Evolutionary conservation across 2,113 vertebrate species (phyloP), one percentile per base, ranked within the genome.

Genomic region (Elanus axillaris): DNA sequence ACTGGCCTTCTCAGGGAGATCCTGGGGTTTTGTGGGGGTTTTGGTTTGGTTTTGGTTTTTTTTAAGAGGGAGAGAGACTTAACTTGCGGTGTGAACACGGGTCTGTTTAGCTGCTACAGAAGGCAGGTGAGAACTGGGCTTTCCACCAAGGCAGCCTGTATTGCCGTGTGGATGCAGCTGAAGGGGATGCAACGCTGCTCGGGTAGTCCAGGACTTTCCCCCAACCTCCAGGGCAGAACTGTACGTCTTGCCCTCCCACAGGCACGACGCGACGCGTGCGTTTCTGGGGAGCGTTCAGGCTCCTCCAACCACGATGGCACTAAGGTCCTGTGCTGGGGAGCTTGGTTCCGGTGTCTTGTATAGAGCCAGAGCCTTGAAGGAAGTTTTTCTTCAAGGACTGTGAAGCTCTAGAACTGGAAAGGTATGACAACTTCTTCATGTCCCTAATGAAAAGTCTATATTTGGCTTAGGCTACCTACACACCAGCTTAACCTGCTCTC

Each of bases 71-170:
- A 60, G 19, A 47, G 23, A 32, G 14, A 63, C n/a, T 40, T 22
- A 14, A 14, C 20, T 11, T 10, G 8, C 6, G 4, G 27, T 32
- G 8, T 36, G 56, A 55, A 25, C n/a, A 34, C 0, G 1, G 50
- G 11, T 55, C 23, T 40, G 7, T 71, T 84, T 29, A 66, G 32
- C 56, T 75, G 56, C 79, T 29, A 32, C 11, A 55, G 45, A 31
- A 62, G 15, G 55, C 20, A 87, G 27, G 16, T 25, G 17, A 66
- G 45, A 63, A 58, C 25, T 11, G 11, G 29, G 34, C 29, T 66
- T 71, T 75, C 45, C 40, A 26, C 7, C 10, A 75, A 48, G 50
- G 29, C 62, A 75, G 23, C 19, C 32, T 71, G 13, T 12, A 31
- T 42, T 15, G 17, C n/a, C 16, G 0, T 13, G 22, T 17, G 34